A percentile compares a stretch with the other conserved stretches of the same genome.
phyloP scores from a whole-genome alignment of 2,888 invertebrate genomes.

The Phyllotreta cruciferae region DNA sequence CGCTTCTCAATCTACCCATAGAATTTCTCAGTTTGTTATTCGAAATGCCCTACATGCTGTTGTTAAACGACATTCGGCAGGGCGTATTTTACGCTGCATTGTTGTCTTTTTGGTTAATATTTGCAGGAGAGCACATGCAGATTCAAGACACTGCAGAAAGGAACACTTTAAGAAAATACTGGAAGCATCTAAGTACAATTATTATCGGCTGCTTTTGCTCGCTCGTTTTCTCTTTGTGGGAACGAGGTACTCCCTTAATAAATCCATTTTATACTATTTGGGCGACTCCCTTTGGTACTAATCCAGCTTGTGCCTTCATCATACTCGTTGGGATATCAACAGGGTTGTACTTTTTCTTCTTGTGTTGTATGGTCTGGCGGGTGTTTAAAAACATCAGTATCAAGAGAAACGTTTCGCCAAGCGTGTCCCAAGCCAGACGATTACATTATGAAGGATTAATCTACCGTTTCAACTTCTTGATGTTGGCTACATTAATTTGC shows the following conservation, averaged over 20 bases:
- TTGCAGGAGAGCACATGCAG: slow-evolving; percentile 97
- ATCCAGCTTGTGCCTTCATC: slow-evolving; percentile 82
- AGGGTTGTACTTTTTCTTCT: slow-evolving; percentile 88
- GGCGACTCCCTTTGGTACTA: slow-evolving; percentile 90
- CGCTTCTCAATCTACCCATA: slow-evolving; percentile 88
- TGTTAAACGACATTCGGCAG: slow-evolving; percentile 93
- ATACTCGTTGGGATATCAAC: slow-evolving; percentile 92
- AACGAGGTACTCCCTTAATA: slow-evolving; percentile 91
- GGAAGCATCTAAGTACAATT: slow-evolving; percentile 94
- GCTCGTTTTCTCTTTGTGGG: slow-evolving; percentile 96
- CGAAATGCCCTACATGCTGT: slow-evolving; percentile 94
- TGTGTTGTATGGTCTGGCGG: slow-evolving; percentile 92
- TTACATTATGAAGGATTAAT: slow-evolving; percentile 96
- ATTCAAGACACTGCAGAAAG: slow-evolving; percentile 81
- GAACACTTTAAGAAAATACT: slow-evolving; percentile 84
- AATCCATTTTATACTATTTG: slow-evolving; percentile 99
- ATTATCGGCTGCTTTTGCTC: slow-evolving; percentile 88
- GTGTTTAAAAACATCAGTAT: slow-evolving; percentile 91
- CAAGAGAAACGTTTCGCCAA: slow-evolving; percentile 84
- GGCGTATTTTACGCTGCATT: slow-evolving; percentile 96
- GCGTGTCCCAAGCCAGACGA: slow-evolving; percentile 90
- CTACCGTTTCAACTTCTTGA: slow-evolving; percentile 97
- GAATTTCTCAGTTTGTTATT: slow-evolving; percentile 90
- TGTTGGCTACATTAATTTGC: slow-evolving; percentile 93
- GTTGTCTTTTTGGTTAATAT: slow-evolving; percentile 97